These are phyloP conservation scores for Ciconia maguari DNA, from an alignment of 2,113 vertebrate species.

Conservation along the genomic window DNA sequence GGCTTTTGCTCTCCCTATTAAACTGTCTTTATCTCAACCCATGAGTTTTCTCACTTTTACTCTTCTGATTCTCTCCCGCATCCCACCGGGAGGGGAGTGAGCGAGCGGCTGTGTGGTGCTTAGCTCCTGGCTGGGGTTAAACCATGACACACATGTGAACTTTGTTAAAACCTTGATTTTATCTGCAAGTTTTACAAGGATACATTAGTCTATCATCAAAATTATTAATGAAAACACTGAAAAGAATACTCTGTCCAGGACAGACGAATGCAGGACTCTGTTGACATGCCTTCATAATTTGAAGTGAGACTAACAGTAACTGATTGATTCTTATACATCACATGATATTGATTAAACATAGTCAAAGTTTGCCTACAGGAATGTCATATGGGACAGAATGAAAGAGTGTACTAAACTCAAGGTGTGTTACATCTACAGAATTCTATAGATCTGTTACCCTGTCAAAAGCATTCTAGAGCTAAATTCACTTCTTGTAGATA, in stretches of 20 bases:
- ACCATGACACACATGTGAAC: neutral
- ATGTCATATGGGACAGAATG: neutral
- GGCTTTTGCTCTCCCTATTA: too few relatives aligned
- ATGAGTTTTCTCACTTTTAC: too few relatives aligned
- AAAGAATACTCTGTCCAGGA: neutral
- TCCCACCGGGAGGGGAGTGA: too few relatives aligned
- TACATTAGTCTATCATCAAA: neutral
- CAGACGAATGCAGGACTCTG: neutral
- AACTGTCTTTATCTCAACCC: too few relatives aligned
- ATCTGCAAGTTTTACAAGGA: neutral
- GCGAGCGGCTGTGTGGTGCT: too few relatives aligned
- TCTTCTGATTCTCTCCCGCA: too few relatives aligned
- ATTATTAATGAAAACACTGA: neutral
- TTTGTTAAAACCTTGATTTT: neutral
- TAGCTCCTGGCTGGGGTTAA: too few relatives aligned
- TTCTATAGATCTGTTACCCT: neutral
- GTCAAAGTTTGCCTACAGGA: neutral
- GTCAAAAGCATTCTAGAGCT: neutral
- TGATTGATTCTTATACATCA: neutral
- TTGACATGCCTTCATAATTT: neutral
- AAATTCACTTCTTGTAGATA: neutral
- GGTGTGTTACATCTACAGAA: neutral
- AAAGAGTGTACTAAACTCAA: neutral
- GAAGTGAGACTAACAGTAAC: neutral
- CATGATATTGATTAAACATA: neutral